These are phyloP conservation scores for Sebastes hubbsi DNA, from an alignment of 2,797 vertebrate genomes.

Conservation along the genomic window DNA sequence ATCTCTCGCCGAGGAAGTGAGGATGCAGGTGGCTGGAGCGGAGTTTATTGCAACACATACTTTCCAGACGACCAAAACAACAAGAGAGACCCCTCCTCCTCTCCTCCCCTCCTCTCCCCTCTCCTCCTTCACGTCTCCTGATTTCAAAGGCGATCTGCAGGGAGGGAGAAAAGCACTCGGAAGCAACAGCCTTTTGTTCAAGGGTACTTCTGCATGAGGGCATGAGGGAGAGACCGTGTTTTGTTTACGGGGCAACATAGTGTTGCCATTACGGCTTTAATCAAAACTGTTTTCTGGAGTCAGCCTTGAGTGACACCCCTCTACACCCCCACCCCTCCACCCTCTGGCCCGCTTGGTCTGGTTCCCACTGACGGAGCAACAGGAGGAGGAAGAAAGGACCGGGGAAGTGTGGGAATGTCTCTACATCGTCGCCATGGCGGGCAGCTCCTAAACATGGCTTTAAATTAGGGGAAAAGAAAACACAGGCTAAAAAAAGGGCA, in stretches of 20 bases:
- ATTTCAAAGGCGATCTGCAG: conserved; percentile 66
- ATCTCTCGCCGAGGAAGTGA: conserved; percentile 59
- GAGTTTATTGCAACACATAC: conserved; percentile 73
- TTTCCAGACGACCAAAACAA: conserved; percentile 76
- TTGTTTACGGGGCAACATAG: conserved; percentile 68
- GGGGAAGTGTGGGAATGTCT: conserved; percentile 76
- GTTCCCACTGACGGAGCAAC: conserved; percentile 63
- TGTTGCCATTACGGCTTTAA: conserved; percentile 72
- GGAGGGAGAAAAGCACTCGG: conserved; percentile 60
- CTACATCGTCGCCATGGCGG: conserved; percentile 65
- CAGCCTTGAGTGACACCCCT: conserved; percentile 53
- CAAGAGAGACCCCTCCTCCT: conserved; percentile 20
- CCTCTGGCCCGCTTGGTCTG: conserved; percentile 8
- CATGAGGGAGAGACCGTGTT: conserved; percentile 46
- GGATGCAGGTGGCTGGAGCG: conserved; percentile 74
- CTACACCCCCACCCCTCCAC: fast-evolving
- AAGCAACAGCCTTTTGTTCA: conserved; percentile 66
- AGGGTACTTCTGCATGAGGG: conserved; percentile 48
- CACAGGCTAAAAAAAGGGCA: conserved; percentile 73
- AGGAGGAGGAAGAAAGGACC: conserved; percentile 63
- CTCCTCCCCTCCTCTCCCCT: background rate
- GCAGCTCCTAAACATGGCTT: conserved; percentile 77
- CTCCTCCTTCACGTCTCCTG: conserved; percentile 34
- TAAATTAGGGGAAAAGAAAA: conserved; percentile 82
- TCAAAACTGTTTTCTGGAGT: conserved; percentile 68